Percentiles rank a stretch among this genome's conserved stretches.
Conservation (phyloP, 2,797 vertebrate species). For the Hypotaenidia philippensis region DNA sequence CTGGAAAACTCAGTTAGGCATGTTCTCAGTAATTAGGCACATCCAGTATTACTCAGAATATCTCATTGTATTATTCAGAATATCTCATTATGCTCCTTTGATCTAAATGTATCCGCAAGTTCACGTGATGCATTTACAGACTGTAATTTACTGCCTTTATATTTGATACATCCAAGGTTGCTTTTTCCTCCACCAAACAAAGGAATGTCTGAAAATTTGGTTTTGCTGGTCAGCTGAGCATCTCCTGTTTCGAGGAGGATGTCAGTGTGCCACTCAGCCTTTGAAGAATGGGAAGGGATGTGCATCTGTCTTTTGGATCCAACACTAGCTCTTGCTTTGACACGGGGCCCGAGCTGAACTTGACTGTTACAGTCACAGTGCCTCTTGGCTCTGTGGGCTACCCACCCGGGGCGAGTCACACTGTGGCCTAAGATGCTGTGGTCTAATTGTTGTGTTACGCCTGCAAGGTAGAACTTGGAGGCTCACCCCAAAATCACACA, state of each 20-base stretch:
- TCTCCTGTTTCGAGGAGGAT: not conserved
- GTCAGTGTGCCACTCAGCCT: not conserved
- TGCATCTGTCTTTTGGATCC: not conserved
- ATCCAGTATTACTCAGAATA: conserved; percentile 72
- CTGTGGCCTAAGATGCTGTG: not conserved
- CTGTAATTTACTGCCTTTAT: conserved; percentile 16
- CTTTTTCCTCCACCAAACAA: conserved; percentile 11
- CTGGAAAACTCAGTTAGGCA: conserved; percentile 62
- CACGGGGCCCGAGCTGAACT: not conserved
- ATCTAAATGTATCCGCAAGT: conserved; percentile 28
- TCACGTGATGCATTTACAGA: conserved; percentile 48
- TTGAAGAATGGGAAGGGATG: not conserved
- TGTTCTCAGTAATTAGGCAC: conserved; percentile 67
- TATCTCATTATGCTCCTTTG: conserved; percentile 57
- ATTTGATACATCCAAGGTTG: conserved; percentile 1
- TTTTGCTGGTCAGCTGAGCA: not conserved
- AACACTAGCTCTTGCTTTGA: not conserved
- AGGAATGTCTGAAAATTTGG: not conserved
- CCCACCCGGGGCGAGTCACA: not conserved
- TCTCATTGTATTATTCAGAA: conserved; percentile 64
- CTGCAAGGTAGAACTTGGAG: not conserved
- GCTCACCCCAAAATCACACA: not conserved
- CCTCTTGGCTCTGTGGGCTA: not conserved
- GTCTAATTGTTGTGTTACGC: not conserved
- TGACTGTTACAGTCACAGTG: not conserved